Conservation (phyloP, 2,888 invertebrate genomes). For the Sialis lutaria region DNA sequence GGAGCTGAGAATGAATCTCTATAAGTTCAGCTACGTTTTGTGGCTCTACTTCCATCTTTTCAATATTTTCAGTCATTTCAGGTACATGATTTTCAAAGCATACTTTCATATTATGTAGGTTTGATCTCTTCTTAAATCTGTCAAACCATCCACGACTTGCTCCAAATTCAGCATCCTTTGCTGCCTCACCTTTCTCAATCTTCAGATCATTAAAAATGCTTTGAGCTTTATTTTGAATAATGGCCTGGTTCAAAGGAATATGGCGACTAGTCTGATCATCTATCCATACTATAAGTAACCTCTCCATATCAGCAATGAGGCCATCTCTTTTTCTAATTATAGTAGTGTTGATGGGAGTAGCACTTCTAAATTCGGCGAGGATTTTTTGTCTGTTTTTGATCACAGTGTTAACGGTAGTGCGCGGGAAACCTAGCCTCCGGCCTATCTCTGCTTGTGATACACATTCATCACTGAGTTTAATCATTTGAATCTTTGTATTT, state of each 20-base stretch:
- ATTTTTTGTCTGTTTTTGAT: no score
- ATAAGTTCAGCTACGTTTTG: no score
- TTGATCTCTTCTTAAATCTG: background rate
- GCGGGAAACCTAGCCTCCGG: no score
- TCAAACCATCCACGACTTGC: background rate
- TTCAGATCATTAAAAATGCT: background rate
- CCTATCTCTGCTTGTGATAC: no score
- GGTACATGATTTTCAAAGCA: no score
- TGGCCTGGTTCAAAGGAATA: background rate
- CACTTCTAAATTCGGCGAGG: background rate
- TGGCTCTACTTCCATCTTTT: no score
- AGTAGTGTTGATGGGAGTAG: background rate
- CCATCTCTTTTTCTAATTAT: background rate
- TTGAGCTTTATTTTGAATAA: background rate
- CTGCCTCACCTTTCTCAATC: background rate
- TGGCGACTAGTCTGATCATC: background rate
- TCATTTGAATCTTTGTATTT: no score
- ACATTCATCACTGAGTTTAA: no score
- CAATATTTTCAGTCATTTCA: no score
- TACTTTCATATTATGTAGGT: background rate
- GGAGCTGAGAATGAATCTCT: no score
- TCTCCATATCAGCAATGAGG: background rate
- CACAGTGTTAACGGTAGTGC: no score
- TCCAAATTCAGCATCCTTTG: background rate
- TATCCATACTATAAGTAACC: background rate